A percentile compares a stretch with the other conserved stretches of the same genome.
phyloP scores from a whole-genome alignment of 1,140 invertebrate species.

The Carposina sasakii region DNA sequence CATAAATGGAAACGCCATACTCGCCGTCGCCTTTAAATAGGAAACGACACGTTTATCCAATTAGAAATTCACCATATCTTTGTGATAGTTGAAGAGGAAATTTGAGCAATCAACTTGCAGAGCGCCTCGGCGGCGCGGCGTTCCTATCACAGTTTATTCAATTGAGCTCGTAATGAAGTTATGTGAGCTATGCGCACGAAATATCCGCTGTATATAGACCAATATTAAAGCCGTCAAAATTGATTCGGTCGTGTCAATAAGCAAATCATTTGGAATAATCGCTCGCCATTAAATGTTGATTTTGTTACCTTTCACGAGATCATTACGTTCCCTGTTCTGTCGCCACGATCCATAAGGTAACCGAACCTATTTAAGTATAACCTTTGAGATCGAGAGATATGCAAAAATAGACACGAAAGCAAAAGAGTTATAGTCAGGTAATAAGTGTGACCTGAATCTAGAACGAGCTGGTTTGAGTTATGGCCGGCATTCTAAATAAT shows the following conservation, averaged over 20 bases:
- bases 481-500: conserved; percentile 32
- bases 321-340: too few species aligned
- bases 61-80: conserved; percentile 73
- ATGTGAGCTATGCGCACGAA: conserved; percentile 56
- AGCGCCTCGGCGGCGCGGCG: conserved; percentile 47
- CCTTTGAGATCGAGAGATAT: conserved; percentile 22
- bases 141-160: conserved; percentile 72
- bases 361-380: too few species aligned
- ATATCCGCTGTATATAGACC: conserved; percentile 29
- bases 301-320: too few species aligned
- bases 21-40: conserved; percentile 68
- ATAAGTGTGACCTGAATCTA: conserved; percentile 33
- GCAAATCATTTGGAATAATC: too few species aligned
- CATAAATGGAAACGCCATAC: conserved; percentile 50
- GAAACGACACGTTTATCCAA: conserved; percentile 73
- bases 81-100: conserved; percentile 72
- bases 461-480: conserved; percentile 32
- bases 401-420: conserved; percentile 23
- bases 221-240: too few species aligned
- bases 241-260: too few species aligned
- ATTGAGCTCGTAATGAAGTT: conserved; percentile 70
- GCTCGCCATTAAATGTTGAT: too few species aligned
- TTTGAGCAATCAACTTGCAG: conserved; percentile 70
- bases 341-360: too few species aligned
- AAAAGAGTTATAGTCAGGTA: conserved; percentile 23